These are phyloP conservation scores for Gymnosoma rotundatum DNA, from an alignment of 2,888 invertebrate genomes.

Conservation along the genomic window DNA sequence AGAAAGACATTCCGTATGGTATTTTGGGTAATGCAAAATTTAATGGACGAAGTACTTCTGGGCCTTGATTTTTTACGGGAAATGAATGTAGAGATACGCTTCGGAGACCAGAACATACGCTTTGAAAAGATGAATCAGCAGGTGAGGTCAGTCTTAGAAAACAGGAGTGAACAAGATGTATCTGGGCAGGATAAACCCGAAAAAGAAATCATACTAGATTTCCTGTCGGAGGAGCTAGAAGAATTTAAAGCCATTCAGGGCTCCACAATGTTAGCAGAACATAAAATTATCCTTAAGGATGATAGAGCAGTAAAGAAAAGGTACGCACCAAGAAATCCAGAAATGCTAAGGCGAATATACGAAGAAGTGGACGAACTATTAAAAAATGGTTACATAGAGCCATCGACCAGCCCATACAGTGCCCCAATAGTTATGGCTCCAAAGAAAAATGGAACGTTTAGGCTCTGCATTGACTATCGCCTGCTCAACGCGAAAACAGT, in stretches of 20 bases:
- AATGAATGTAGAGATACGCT: no score
- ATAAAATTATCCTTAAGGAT: constrained; percentile 10
- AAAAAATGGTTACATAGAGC: neutral
- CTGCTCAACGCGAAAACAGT: constrained; percentile 7
- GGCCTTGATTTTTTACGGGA: constrained; percentile 5
- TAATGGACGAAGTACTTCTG: constrained; percentile 20
- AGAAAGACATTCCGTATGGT: neutral
- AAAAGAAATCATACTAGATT: neutral
- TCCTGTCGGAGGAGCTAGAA: neutral
- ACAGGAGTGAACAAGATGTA: neutral
- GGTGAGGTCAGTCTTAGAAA: no score
- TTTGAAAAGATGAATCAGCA: no score
- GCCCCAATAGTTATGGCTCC: constrained; percentile 7
- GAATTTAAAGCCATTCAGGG: neutral
- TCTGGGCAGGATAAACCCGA: neutral
- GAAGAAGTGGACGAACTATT: neutral
- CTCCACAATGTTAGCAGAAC: neutral
- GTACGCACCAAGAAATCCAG: constrained; percentile 6
- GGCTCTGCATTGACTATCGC: constrained; percentile 9
- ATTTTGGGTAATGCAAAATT: constrained; percentile 4
- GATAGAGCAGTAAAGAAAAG: neutral
- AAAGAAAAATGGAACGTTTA: neutral
- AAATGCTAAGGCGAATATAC: neutral
- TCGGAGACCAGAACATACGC: no score
- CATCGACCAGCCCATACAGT: neutral